Percentiles rank a stretch among this genome's conserved stretches.
Evolutionary conservation across 1,140 invertebrate species (phyloP).

Genomic region (Rhagoletis pomonella): DNA sequence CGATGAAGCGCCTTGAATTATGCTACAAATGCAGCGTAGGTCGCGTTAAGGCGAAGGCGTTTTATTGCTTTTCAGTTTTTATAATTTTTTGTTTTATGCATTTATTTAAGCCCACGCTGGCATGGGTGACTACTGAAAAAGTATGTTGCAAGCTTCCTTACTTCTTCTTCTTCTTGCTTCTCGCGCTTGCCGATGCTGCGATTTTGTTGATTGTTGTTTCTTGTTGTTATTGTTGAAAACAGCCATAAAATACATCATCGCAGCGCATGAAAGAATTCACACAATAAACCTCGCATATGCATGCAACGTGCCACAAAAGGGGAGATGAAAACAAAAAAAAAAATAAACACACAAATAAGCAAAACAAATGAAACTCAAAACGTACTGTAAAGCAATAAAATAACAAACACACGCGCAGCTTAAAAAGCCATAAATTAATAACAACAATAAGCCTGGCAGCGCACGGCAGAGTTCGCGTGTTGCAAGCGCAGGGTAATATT

Average conservation of each 20-base stretch:
- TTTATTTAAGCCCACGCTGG: too few relatives aligned
- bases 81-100: neutral
- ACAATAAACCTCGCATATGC: neutral
- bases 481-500: neutral
- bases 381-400: conserved; percentile 33
- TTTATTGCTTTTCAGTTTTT: conserved; percentile 5
- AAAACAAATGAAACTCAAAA: conserved; percentile 11
- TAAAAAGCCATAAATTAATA: conserved; percentile 17
- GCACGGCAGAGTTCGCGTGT: neutral
- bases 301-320: neutral
- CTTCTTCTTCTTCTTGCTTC: neutral
- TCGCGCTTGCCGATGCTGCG: neutral
- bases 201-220: too few relatives aligned
- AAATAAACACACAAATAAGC: neutral
- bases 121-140: too few relatives aligned
- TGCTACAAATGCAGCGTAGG: neutral
- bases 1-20: neutral
- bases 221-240: neutral
- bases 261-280: neutral
- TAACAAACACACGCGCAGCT: neutral
- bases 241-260: neutral
- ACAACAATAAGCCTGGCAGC: neutral
- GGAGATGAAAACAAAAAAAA: neutral
- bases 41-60: neutral
- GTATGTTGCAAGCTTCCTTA: too few relatives aligned